Conservation (phyloP, 2,113 vertebrate genomes). For the Choloepus hoffmanni region DNA sequence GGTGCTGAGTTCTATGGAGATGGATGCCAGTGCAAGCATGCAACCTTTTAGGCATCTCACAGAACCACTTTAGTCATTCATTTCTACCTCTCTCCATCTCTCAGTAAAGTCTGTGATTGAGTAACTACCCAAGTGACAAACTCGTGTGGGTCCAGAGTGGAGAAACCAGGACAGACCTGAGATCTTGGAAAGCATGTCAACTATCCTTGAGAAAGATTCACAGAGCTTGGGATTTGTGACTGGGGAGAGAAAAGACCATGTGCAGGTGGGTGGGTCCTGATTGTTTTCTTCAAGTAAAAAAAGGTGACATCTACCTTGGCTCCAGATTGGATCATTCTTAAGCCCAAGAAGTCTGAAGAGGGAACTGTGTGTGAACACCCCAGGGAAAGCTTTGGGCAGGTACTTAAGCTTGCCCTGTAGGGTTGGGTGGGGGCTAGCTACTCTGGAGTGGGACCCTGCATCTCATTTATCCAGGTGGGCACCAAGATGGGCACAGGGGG, state of each 20-base stretch:
- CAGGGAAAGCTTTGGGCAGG: neutral
- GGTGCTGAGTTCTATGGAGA: neutral
- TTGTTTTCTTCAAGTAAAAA: neutral
- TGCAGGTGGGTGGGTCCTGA: accelerated
- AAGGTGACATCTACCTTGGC: neutral
- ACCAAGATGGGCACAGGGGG: neutral
- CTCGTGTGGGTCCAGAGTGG: neutral
- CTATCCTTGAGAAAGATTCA: neutral
- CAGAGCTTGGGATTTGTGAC: neutral
- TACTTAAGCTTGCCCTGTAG: neutral
- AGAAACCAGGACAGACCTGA: neutral
- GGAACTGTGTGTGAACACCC: neutral
- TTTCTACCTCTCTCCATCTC: neutral
- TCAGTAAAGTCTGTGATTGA: neutral
- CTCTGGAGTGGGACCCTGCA: neutral
- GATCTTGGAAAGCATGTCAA: neutral
- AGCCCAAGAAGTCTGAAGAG: neutral
- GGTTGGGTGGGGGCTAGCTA: neutral
- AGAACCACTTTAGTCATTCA: neutral
- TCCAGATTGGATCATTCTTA: neutral
- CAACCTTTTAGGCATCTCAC: neutral
- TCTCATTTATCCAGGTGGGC: neutral
- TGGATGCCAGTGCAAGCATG: neutral
- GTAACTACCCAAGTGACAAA: neutral
- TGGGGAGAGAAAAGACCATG: neutral